Percentiles rank a stretch among this genome's conserved stretches.
phyloP scores from a whole-genome alignment of 2,888 invertebrate species.

The Caradrina clavipalpis region DNA sequence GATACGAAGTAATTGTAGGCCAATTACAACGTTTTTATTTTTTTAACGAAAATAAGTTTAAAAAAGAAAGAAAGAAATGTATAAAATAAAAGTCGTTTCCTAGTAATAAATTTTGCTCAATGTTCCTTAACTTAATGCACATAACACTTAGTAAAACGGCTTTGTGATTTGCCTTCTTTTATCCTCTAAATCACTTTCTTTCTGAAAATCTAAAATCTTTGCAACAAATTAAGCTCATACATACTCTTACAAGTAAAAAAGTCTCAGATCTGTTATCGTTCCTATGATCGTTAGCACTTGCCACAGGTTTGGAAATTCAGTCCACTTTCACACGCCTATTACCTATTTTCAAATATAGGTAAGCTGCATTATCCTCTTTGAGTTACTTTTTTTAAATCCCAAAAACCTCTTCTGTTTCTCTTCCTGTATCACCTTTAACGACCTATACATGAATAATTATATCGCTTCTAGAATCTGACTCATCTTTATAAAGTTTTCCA shows the following conservation, averaged over 20 bases:
- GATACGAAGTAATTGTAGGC: no score
- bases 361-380: neutral
- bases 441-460: neutral
- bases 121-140: no score
- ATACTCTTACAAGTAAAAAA: no score
- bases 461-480: constrained; percentile 7
- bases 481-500: constrained; percentile 29
- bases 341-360: neutral
- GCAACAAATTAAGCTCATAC: neutral
- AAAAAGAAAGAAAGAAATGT: no score
- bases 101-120: no score
- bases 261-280: no score
- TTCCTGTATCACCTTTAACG: neutral
- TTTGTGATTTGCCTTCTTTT: no score
- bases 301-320: neutral
- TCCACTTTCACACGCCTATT: neutral
- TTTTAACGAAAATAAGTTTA: no score
- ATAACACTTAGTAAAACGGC: no score
- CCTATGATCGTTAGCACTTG: no score
- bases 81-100: no score
- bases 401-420: neutral
- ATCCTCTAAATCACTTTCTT: neutral
- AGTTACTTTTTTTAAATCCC: constrained; percentile 2
- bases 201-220: neutral
- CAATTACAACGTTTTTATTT: no score